Evolutionary conservation across 2,113 vertebrate genomes (phyloP).

Genomic region (Cardinalis cardinalis): DNA sequence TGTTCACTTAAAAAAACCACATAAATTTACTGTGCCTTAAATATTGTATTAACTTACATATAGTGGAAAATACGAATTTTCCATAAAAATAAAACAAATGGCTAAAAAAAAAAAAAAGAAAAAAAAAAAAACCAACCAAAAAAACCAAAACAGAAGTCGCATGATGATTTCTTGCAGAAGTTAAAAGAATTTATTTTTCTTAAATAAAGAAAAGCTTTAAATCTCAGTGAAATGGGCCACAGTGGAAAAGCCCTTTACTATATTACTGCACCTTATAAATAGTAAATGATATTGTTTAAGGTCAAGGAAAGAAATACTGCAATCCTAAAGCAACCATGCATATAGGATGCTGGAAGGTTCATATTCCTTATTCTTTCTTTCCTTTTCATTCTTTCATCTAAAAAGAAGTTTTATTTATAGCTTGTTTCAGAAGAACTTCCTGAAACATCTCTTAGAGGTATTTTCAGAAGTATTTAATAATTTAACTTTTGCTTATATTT

Average conservation of each 20-base stretch:
- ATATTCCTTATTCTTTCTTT: background rate
- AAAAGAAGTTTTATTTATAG: constrained; percentile 16
- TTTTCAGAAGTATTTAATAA: constrained; percentile 1
- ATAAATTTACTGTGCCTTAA: background rate
- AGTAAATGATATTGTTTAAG: constrained; percentile 22
- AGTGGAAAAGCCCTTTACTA: constrained; percentile 36
- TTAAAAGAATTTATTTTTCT: background rate
- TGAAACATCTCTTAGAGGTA: background rate
- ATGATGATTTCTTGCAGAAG: background rate
- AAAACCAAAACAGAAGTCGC: background rate
- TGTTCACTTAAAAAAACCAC: background rate
- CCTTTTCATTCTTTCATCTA: background rate
- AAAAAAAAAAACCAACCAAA: background rate
- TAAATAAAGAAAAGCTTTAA: constrained; percentile 15
- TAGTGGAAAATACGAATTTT: background rate
- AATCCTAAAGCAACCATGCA: background rate
- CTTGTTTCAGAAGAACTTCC: background rate
- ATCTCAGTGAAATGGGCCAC: constrained; percentile 36
- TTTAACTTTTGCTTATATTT: background rate
- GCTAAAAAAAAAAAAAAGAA: background rate
- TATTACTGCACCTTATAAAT: constrained; percentile 37
- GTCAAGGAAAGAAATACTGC: constrained; percentile 42
- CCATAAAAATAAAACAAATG: background rate
- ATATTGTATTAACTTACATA: background rate
- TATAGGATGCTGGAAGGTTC: constrained; percentile 5